phyloP scores from a whole-genome alignment of 2,888 invertebrate genomes.

The Drosophila nr. medialis region DNA sequence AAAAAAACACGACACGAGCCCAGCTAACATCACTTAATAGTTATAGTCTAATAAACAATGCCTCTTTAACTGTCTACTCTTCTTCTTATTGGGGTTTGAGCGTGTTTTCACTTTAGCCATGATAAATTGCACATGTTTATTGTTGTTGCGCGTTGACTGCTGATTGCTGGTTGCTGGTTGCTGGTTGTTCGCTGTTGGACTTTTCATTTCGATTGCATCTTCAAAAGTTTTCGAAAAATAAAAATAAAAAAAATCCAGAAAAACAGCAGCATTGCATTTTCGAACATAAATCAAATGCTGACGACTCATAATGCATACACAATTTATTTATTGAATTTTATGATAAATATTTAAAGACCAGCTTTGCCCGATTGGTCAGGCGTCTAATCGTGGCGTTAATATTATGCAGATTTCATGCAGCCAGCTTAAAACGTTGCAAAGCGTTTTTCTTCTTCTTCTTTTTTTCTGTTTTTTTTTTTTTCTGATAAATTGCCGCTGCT shows the following conservation, averaged over 20 bases:
- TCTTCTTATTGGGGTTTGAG: constrained; percentile 17
- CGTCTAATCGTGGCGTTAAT: constrained; percentile 66
- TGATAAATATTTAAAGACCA: constrained; percentile 38
- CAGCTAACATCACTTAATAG: constrained; percentile 51
- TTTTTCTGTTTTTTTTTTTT: constrained; percentile 16
- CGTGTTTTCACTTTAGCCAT: constrained; percentile 70
- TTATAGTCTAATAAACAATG: constrained; percentile 74
- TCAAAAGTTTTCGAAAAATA: constrained; percentile 14
- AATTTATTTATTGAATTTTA: constrained; percentile 69
- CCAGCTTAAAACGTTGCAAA: constrained; percentile 67
- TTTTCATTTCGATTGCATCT: constrained; percentile 66
- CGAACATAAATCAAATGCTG: constrained; percentile 68
- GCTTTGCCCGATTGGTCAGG: constrained; percentile 45
- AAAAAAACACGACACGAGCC: not conserved
- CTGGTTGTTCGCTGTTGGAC: constrained; percentile 30
- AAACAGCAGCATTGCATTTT: constrained; percentile 55
- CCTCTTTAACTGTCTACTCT: constrained; percentile 37
- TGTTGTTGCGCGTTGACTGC: constrained; percentile 29
- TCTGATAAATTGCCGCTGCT: constrained; percentile 65
- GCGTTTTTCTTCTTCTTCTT: constrained; percentile 30
- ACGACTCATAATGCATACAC: constrained; percentile 66
- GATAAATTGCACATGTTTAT: constrained; percentile 70
- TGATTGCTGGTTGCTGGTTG: constrained; percentile 13
- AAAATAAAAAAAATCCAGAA: no score
- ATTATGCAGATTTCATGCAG: constrained; percentile 74